Evolutionary conservation across 2,888 invertebrate species (phyloP).

Genomic region (Colletes collaris): DNA sequence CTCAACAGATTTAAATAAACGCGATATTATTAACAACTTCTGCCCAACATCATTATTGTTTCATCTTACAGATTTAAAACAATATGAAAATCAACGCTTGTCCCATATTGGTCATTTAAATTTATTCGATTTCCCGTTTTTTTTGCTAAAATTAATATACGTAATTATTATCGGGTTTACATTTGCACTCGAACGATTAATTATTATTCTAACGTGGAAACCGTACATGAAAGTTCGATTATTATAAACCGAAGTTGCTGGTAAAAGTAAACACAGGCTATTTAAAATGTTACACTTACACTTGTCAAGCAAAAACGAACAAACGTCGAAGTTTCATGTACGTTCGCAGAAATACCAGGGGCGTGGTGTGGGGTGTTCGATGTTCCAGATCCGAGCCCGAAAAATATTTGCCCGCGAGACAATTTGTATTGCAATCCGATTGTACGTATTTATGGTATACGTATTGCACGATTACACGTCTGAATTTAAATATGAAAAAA

Average conservation of each 20-base stretch:
- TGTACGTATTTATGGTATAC: no score
- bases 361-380: no score
- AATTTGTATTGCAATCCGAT: no score
- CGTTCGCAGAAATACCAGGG: slow-evolving; percentile 26
- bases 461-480: no score
- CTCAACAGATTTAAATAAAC: slow-evolving; percentile 34
- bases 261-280: slow-evolving; percentile 28
- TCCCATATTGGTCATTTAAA: slow-evolving; percentile 40
- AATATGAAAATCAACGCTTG: slow-evolving; percentile 32
- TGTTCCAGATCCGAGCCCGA: no score
- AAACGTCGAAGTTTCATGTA: slow-evolving; percentile 53
- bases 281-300: slow-evolving; percentile 32
- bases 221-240: slow-evolving; percentile 60
- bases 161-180: slow-evolving; percentile 47
- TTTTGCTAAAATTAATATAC: slow-evolving; percentile 58
- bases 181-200: slow-evolving; percentile 57
- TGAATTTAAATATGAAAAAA: no score
- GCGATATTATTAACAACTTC: slow-evolving; percentile 41
- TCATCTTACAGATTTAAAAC: slow-evolving; percentile 33
- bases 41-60: slow-evolving; percentile 32
- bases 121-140: slow-evolving; percentile 56
- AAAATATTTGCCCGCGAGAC: no score
- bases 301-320: slow-evolving; percentile 27
- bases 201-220: slow-evolving; percentile 57
- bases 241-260: slow-evolving; percentile 13